Evolutionary conservation across 2,797 vertebrate genomes (phyloP).

Genomic region (Mus caroli): DNA sequence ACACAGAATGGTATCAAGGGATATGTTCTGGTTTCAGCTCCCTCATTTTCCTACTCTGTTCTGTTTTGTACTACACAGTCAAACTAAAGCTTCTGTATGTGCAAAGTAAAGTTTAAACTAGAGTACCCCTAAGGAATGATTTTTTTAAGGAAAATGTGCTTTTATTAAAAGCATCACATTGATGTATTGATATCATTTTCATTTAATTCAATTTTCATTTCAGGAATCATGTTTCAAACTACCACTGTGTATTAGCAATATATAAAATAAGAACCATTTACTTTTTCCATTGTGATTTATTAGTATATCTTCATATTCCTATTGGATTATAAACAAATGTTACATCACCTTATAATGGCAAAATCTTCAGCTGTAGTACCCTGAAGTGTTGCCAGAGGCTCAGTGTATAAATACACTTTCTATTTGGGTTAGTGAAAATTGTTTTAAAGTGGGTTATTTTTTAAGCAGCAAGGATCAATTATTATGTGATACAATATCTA

Average conservation of each 20-base stretch:
- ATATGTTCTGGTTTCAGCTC: neutral
- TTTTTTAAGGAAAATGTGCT: neutral
- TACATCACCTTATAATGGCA: conserved; percentile 16
- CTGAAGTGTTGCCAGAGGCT: conserved; percentile 29
- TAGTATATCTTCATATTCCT: conserved; percentile 24
- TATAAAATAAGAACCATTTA: neutral
- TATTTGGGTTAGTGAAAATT: neutral
- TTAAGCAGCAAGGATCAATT: neutral
- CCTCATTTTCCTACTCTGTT: neutral
- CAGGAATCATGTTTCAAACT: neutral
- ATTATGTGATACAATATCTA: neutral
- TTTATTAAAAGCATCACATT: conserved; percentile 1
- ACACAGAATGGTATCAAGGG: neutral
- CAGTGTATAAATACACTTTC: neutral
- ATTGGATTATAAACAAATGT: neutral
- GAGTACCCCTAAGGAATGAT: neutral
- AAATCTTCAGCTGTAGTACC: neutral
- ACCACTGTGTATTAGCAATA: conserved; percentile 10
- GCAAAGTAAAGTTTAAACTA: conserved; percentile 21
- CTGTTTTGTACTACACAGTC: neutral
- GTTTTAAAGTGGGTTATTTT: neutral
- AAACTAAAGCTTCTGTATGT: neutral
- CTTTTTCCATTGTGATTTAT: neutral
- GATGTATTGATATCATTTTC: neutral
- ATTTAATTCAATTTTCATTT: neutral